phyloP scores from a whole-genome alignment of 2,797 vertebrate species.

The Sus cebifrons region DNA sequence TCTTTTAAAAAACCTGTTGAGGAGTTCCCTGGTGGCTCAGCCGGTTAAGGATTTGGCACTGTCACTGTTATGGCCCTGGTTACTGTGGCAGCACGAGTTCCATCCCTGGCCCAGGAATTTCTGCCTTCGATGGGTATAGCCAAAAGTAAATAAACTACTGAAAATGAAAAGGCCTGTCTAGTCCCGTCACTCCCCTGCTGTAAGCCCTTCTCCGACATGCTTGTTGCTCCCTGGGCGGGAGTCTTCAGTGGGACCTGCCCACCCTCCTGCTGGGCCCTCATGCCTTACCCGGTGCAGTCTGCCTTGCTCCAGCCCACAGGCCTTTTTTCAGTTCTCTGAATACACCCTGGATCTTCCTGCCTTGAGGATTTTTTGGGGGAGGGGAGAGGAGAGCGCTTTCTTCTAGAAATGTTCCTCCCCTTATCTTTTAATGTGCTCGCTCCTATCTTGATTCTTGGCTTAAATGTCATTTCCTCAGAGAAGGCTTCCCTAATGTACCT shows the following conservation, averaged over 20 bases:
- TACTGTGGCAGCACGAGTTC: no score
- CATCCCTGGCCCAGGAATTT: no score
- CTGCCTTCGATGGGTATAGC: no score
- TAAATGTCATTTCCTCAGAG: neutral
- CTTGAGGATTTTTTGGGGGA: neutral
- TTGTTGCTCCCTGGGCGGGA: neutral
- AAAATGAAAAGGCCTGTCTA: neutral
- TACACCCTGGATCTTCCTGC: neutral
- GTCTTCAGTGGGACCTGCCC: neutral
- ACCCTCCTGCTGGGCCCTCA: neutral
- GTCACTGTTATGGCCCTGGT: no score
- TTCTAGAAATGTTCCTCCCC: neutral
- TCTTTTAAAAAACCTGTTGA: neutral
- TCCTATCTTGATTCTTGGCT: slow-evolving; percentile 1
- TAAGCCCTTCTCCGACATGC: neutral
- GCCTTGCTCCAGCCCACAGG: neutral
- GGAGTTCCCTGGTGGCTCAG: no score
- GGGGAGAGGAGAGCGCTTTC: neutral
- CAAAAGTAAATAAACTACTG: no score
- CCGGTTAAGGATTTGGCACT: no score
- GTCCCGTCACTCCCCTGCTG: neutral
- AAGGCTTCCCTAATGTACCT: neutral
- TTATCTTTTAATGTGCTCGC: neutral
- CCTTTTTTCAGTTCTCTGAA: neutral
- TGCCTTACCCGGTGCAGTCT: fast-evolving